These are phyloP conservation scores for Fregetta grallaria DNA, from an alignment of 2,113 vertebrate species.

Conservation along the genomic window DNA sequence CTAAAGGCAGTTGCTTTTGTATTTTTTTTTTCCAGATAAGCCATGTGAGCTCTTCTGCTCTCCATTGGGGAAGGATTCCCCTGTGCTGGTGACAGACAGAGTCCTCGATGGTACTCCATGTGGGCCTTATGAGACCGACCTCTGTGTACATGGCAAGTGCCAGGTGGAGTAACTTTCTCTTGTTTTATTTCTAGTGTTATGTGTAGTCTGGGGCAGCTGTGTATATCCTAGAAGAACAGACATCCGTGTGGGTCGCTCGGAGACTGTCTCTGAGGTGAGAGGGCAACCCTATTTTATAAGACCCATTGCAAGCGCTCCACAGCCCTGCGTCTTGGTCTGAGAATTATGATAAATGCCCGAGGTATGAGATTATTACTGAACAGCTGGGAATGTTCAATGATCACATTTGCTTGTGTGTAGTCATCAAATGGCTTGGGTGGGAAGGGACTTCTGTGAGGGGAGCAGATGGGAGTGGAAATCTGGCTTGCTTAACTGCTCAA, in stretches of 20 bases:
- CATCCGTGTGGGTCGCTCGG: background rate
- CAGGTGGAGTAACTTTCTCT: constrained; percentile 79
- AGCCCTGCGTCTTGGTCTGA: background rate
- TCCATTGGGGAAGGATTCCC: constrained; percentile 83
- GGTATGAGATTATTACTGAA: background rate
- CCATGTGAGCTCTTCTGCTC: constrained; percentile 92
- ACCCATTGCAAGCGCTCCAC: background rate
- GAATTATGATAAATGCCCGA: background rate
- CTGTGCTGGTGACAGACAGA: constrained; percentile 84
- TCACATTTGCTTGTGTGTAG: background rate
- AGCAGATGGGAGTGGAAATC: background rate
- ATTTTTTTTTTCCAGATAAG: constrained; percentile 80
- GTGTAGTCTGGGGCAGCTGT: background rate
- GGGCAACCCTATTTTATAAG: background rate
- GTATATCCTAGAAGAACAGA: background rate
- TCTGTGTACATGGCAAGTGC: constrained; percentile 94
- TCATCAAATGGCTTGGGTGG: background rate
- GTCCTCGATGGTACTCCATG: constrained; percentile 95
- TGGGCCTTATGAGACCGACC: constrained; percentile 91
- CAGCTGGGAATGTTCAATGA: constrained; percentile 26
- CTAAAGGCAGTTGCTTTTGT: background rate
- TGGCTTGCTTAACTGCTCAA: background rate
- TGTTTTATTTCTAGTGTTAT: background rate
- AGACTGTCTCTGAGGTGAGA: background rate
- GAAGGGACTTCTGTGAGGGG: background rate